Evolutionary conservation across 2,797 vertebrate species (phyloP).

Genomic region (Hoplostethus mediterraneus): DNA sequence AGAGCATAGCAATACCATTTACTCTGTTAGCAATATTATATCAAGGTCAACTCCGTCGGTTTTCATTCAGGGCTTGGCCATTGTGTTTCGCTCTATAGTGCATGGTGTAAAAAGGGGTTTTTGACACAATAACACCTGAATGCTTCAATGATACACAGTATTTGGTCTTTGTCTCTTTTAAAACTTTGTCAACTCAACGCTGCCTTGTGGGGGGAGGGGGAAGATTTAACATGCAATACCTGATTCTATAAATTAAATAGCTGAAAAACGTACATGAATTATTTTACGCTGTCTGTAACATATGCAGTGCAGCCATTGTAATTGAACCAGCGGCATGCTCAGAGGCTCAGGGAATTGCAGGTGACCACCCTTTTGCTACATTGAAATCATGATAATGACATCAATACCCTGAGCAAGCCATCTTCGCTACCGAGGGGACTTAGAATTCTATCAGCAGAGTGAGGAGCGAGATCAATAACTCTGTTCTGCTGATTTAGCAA

Average conservation of each 20-base stretch:
- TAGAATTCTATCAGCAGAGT: constrained; percentile 86
- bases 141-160: too few relatives aligned
- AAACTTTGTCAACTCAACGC: too few relatives aligned
- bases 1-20: background rate
- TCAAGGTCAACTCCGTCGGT: background rate
- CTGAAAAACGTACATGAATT: too few relatives aligned
- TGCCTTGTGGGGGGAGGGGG: too few relatives aligned
- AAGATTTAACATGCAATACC: background rate
- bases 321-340: constrained; percentile 35
- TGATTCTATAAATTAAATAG: background rate
- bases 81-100: background rate
- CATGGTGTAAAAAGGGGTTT: constrained; percentile 10
- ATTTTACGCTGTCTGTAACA: constrained; percentile 42
- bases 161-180: too few relatives aligned
- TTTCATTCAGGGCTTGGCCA: constrained; percentile 15
- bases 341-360: constrained; percentile 47
- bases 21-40: background rate
- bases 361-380: constrained; percentile 58
- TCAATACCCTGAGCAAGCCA: constrained; percentile 71
- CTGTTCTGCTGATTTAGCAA: constrained; percentile 93
- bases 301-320: constrained; percentile 54
- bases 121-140: background rate
- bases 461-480: constrained; percentile 91
- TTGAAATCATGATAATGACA: constrained; percentile 75
- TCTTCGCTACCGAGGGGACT: constrained; percentile 83